phyloP scores from a whole-genome alignment of 1,140 invertebrate genomes.

The Hesperophylax magnus region DNA sequence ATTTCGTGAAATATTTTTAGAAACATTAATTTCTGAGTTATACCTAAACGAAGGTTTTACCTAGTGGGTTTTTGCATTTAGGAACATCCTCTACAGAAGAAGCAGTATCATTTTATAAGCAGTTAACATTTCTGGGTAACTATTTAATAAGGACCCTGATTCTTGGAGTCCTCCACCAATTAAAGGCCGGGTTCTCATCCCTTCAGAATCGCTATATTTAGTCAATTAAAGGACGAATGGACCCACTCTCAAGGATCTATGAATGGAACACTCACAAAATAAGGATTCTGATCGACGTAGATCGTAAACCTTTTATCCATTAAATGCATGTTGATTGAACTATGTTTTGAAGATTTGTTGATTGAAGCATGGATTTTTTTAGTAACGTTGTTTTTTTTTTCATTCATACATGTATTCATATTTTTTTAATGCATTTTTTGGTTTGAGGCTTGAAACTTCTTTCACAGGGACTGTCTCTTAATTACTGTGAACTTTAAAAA shows the following conservation, averaged over 20 bases:
- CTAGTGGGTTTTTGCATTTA: not conserved
- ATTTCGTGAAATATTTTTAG: constrained; percentile 24
- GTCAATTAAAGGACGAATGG: constrained; percentile 2
- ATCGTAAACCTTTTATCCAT: not conserved
- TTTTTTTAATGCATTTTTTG: no score
- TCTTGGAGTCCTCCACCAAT: not conserved
- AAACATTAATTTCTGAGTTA: not conserved
- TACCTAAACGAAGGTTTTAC: not conserved
- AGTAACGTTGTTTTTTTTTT: no score
- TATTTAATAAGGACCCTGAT: constrained; percentile 18
- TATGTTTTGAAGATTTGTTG: no score
- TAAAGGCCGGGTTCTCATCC: not conserved
- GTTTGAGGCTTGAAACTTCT: no score
- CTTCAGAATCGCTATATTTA: constrained; percentile 18
- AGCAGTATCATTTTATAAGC: constrained; percentile 23
- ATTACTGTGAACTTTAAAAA: no score
- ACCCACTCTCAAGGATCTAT: constrained; percentile 5
- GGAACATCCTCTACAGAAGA: not conserved
- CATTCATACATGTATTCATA: no score
- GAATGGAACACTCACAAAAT: constrained; percentile 1
- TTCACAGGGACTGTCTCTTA: no score
- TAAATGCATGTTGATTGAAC: no score
- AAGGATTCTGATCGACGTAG: not conserved
- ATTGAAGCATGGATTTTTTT: no score
- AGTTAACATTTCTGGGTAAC: constrained; percentile 36